A percentile compares a stretch with the other conserved stretches of the same genome.
Evolutionary conservation across 1,140 invertebrate species (phyloP).

Genomic region (honey bee (Apis mellifera)): Amel_HAv3.1 CM009933.2:7209501-7210000

Average conservation of each 20-base stretch:
- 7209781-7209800: neutral
- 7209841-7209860: too few species aligned
- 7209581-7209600: conserved; percentile 41
- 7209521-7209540: conserved; percentile 45
- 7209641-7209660: conserved; percentile 69
- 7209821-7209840: too few species aligned
- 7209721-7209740: accelerated
- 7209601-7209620: conserved; percentile 56
- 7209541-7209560: conserved; percentile 39
- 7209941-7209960: too few species aligned
- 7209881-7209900: too few species aligned
- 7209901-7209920: too few species aligned
- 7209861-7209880: too few species aligned
- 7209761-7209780: neutral
- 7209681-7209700: conserved; percentile 63
- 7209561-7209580: conserved; percentile 50
- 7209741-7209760: too few species aligned
- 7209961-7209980: too few species aligned
- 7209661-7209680: conserved; percentile 66
- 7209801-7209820: too few species aligned
- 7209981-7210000: too few species aligned
- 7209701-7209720: neutral
- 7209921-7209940: too few species aligned
- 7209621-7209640: conserved; percentile 57
- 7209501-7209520: neutral